Percentiles rank a stretch among this genome's conserved stretches.
Conservation (phyloP, 2,113 vertebrate genomes). For the Butastur rufipennis region DNA sequence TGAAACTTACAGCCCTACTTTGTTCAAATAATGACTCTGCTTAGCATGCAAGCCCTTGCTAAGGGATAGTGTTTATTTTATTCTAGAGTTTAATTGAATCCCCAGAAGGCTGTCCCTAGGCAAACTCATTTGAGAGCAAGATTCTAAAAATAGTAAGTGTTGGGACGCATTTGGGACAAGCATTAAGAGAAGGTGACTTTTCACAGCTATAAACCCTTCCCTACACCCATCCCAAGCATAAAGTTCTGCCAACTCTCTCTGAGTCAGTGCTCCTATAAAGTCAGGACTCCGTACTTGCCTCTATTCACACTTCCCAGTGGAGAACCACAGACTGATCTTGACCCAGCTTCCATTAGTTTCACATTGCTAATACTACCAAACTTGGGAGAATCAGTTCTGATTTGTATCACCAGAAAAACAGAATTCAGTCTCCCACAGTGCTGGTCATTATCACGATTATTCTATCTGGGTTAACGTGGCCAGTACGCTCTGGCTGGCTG, state of each 20-base stretch:
- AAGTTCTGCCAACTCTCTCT: neutral
- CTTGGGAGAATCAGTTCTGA: no score
- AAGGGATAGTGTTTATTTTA: slow-evolving; percentile 22
- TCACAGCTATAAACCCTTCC: neutral
- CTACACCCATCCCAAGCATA: neutral
- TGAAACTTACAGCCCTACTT: neutral
- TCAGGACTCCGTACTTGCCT: neutral
- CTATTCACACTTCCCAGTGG: neutral
- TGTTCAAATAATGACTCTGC: slow-evolving; percentile 1
- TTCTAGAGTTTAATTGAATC: slow-evolving; percentile 33
- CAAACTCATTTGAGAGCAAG: neutral
- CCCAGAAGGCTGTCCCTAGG: slow-evolving; percentile 1
- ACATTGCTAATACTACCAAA: neutral
- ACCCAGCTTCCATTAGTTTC: neutral
- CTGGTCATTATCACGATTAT: neutral
- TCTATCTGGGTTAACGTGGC: neutral
- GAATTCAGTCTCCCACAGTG: neutral
- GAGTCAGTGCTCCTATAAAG: neutral
- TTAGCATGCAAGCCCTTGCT: slow-evolving; percentile 16
- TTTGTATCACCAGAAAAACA: neutral
- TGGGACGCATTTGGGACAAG: neutral
- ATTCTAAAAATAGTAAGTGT: neutral
- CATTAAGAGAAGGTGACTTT: slow-evolving; percentile 5
- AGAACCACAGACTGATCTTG: neutral
- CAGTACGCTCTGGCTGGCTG: neutral